Conservation (phyloP, 64 coral and sea anemone genomes). For the Montipora capricornis region DNA sequence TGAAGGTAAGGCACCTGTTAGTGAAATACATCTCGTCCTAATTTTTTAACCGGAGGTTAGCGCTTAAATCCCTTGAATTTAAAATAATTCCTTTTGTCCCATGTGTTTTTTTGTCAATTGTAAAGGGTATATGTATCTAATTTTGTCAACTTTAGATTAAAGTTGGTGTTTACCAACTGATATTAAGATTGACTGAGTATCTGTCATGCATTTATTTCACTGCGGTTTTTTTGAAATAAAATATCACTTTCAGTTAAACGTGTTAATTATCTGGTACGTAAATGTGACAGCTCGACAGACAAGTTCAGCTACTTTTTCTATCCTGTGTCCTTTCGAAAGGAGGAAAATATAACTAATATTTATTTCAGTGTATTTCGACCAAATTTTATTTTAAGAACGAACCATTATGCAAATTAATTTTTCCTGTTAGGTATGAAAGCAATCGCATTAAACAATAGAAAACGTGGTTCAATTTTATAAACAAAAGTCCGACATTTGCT, state of each 20-base stretch:
- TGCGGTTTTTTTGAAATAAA: not conserved
- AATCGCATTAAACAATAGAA: not conserved
- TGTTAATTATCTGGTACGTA: too few relatives aligned
- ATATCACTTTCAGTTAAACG: too few relatives aligned
- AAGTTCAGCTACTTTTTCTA: not conserved
- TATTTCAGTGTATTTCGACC: not conserved
- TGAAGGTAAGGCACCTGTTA: not conserved
- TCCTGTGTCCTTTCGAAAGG: not conserved
- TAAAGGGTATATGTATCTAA: too few relatives aligned
- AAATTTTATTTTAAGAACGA: not conserved
- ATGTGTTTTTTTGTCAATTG: too few relatives aligned
- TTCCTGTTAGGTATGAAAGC: not conserved
- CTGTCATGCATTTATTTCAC: not conserved
- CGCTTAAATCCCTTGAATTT: too few relatives aligned
- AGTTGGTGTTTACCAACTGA: too few relatives aligned
- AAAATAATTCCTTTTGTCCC: too few relatives aligned
- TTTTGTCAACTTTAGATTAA: too few relatives aligned
- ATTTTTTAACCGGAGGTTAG: too few relatives aligned
- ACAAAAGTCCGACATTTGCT: not conserved
- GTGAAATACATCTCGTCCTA: not conserved
- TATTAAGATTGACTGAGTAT: not conserved
- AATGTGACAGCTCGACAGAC: too few relatives aligned
- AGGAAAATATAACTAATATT: not conserved
- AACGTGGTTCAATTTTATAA: slow-evolving; percentile 1
- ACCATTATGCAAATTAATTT: slow-evolving; percentile 31